Evolutionary conservation across 1,140 invertebrate genomes (phyloP).

Genomic region (Monomorium pharaonis): DNA sequence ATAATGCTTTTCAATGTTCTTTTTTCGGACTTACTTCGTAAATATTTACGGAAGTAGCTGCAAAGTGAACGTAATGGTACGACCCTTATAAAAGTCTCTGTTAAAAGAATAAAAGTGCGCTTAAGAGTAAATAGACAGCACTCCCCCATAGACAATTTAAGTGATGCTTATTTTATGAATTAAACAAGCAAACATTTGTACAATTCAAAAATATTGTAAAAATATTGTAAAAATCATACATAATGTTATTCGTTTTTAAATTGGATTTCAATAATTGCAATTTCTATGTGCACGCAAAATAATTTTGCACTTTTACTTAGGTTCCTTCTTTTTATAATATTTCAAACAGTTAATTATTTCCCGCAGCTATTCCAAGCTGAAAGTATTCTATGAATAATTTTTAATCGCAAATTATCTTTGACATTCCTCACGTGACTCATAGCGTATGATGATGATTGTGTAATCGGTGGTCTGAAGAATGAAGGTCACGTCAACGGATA

Average conservation of each 20-base stretch:
- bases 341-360: background rate
- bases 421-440: background rate
- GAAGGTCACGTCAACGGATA: background rate
- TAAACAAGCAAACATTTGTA: background rate
- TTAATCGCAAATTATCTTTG: background rate
- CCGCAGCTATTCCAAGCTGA: background rate
- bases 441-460: background rate
- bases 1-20: conserved; percentile 16
- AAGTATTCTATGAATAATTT: background rate
- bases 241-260: background rate
- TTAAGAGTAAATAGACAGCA: background rate
- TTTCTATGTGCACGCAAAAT: background rate
- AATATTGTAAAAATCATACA: too few relatives aligned
- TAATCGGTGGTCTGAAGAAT: background rate
- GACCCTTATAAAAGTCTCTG: too few relatives aligned
- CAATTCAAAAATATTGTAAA: background rate
- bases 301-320: background rate
- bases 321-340: background rate
- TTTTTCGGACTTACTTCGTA: background rate
- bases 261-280: background rate
- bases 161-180: background rate
- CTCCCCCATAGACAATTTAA: background rate
- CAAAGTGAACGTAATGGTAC: background rate
- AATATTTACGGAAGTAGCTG: background rate
- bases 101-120: background rate